These are phyloP conservation scores for rabbit (Oryctolagus cuniculus) DNA, from an alignment of 2,113 vertebrate genomes.

Conservation along the genomic window mOryCun1.1 NC_091448.1:37499501-37500000, in stretches of 20 bases:
- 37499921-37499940: no score
- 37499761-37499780: background rate
- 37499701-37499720: background rate
- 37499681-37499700: background rate
- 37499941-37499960: no score
- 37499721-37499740: background rate
- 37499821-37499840: no score
- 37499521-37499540: background rate
- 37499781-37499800: no score
- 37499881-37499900: no score
- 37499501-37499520: background rate
- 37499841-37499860: no score
- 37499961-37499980: no score
- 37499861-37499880: no score
- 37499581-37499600: background rate
- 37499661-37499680: background rate
- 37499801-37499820: no score
- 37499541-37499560: background rate
- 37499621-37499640: accelerated
- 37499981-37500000: no score
- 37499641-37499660: no score
- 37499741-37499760: background rate
- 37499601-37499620: accelerated
- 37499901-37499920: no score
- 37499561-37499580: background rate